Conservation (phyloP, 2,113 vertebrate genomes). For the human (Homo sapiens) region DNA sequence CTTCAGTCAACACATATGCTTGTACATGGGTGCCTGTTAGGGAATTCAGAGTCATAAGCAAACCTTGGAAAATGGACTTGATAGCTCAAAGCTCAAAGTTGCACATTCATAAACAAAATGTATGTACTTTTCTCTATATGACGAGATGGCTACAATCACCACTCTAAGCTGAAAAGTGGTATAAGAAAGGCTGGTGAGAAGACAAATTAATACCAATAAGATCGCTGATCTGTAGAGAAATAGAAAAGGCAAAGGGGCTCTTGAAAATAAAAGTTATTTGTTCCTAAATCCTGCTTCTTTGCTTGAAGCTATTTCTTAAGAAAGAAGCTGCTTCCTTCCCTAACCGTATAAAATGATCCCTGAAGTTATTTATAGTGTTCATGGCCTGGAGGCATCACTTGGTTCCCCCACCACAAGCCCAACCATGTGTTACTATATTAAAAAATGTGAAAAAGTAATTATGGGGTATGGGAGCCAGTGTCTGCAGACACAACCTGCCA, state of each 20-base stretch:
- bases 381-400: conserved; percentile 82
- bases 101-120: background rate
- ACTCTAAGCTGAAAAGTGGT: background rate
- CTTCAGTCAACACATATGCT: background rate
- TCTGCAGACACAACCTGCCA: conserved; percentile 86
- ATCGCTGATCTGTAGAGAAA: background rate
- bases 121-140: background rate
- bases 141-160: background rate
- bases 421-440: conserved; percentile 89
- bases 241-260: background rate
- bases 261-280: conserved; percentile 76
- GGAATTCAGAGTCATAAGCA: background rate
- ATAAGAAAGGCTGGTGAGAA: background rate
- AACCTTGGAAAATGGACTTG: background rate
- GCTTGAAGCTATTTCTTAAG: conserved; percentile 78
- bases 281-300: conserved; percentile 74
- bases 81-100: background rate
- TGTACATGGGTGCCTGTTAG: background rate
- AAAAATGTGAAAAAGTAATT: conserved; percentile 88
- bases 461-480: conserved; percentile 83
- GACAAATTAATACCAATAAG: conserved; percentile 3
- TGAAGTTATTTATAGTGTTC: conserved; percentile 86
- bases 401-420: conserved; percentile 84
- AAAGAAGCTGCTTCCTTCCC: conserved; percentile 81
- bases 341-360: conserved; percentile 85